Evolutionary conservation across 2,888 invertebrate species (phyloP).

Genomic region (Oxytorus armatus): DNA sequence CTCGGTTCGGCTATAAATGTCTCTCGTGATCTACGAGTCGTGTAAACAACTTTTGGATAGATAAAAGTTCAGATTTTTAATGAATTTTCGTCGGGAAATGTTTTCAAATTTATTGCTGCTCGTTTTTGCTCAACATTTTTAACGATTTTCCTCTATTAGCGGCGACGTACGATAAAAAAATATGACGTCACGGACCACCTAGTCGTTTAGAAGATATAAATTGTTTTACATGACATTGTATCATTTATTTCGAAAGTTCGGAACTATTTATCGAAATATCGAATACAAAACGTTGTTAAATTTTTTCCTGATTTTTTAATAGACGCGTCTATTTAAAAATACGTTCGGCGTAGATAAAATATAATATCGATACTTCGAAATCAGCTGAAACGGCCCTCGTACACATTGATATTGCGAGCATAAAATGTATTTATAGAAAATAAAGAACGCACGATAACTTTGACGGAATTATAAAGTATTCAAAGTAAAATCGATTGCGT

Average conservation of each 20-base stretch:
- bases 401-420: constrained; percentile 1
- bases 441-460: constrained; percentile 30
- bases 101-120: constrained; percentile 2
- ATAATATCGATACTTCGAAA: not conserved
- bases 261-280: not conserved
- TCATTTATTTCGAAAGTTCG: not conserved
- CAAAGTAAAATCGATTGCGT: constrained; percentile 13
- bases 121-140: too few species aligned
- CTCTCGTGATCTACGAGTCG: constrained; percentile 1
- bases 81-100: not conserved
- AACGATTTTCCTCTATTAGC: too few species aligned
- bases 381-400: not conserved
- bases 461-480: constrained; percentile 40
- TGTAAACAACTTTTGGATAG: constrained; percentile 6
- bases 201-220: too few species aligned
- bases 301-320: too few species aligned
- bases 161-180: too few species aligned
- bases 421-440: constrained; percentile 11
- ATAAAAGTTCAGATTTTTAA: constrained; percentile 11
- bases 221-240: too few species aligned
- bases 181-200: too few species aligned
- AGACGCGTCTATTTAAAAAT: not conserved
- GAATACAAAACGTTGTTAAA: too few species aligned
- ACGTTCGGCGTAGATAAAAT: not conserved
- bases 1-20: not conserved